Conservation (phyloP, 1,140 invertebrate genomes). For the Bombus superbus region DNA sequence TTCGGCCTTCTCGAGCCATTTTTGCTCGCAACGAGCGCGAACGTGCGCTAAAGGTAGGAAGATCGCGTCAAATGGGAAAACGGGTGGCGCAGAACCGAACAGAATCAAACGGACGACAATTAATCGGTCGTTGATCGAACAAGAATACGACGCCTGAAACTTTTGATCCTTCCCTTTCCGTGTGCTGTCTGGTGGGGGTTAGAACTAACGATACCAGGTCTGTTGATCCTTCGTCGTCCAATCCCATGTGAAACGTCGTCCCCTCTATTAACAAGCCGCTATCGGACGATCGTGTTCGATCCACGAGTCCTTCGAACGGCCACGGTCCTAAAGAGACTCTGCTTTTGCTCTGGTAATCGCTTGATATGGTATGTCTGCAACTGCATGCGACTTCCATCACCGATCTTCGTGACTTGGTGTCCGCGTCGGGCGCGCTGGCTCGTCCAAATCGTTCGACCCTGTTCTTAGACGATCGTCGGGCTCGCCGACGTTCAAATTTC, state of each 20-base stretch:
- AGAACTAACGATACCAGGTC: slow-evolving; percentile 26
- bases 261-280: slow-evolving; percentile 51
- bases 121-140: too few species aligned
- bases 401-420: slow-evolving; percentile 28
- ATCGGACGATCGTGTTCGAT: slow-evolving; percentile 56
- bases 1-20: too few species aligned
- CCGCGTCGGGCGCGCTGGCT: slow-evolving; percentile 27
- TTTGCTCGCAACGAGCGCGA: too few species aligned
- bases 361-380: slow-evolving; percentile 76
- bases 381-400: slow-evolving; percentile 69
- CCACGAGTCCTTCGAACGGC: slow-evolving; percentile 16
- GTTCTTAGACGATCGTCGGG: neutral
- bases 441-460: slow-evolving; percentile 2
- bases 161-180: neutral
- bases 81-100: too few species aligned
- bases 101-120: neutral
- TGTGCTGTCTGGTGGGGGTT: slow-evolving; percentile 13
- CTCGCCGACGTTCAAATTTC: neutral
- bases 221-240: slow-evolving; percentile 13
- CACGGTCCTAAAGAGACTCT: slow-evolving; percentile 74
- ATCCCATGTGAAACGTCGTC: slow-evolving; percentile 40
- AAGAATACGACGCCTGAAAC: neutral
- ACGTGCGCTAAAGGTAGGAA: too few species aligned
- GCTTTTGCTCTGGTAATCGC: slow-evolving; percentile 83
- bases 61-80: too few species aligned